Evolutionary conservation across 2,888 invertebrate genomes (phyloP), one percentile per base, ranked within the genome.

Genomic region (Chironomus riparius): DNA sequence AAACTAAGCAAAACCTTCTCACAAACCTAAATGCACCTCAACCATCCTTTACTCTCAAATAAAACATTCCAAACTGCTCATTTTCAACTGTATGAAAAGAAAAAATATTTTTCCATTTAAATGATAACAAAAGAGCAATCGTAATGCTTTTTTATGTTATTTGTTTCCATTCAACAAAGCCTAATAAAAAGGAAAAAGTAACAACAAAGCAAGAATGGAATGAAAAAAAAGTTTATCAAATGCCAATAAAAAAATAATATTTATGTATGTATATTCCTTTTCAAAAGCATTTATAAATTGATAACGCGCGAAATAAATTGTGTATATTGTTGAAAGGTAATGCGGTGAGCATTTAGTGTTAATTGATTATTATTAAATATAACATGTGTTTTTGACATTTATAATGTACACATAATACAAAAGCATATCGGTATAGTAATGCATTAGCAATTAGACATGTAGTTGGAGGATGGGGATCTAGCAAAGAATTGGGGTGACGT

Each of bases 351-450:
- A 56, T 56, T 56, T 56, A 56, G 61, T 74, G 74, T 74, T 74
- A 74, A 74, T 74, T 74, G 74, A 74, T 74, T 74, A 74, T 62
- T 72, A 62, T 47, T 47, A 22, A 47, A 71, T 56, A 28, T 61
- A 62, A 74, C 74, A 74, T 61, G 62, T 74, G 74, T 74, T 74
- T 68, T 22, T 74, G 74, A 74, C 74, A 74, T 74, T 74, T 38
- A 15, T 61, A 21, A 56, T 38, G 62, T 56, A 18, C 22, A 73
- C 62, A 47, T 12, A n/a, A 6, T n/a, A 18, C 13, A n/a, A 56
- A 50, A 15, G 18, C 15, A 56, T 15, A 56, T 56, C 15, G 15
- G 56, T 15, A 56, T 56, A 38, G 38, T 38, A 38, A 38, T 38
- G 38, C 38, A 38, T 38, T 38, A 38, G 38, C 38, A 38, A 38